phyloP scores from a whole-genome alignment of 2,888 invertebrate species.

The Petrolisthes cinctipes region DNA sequence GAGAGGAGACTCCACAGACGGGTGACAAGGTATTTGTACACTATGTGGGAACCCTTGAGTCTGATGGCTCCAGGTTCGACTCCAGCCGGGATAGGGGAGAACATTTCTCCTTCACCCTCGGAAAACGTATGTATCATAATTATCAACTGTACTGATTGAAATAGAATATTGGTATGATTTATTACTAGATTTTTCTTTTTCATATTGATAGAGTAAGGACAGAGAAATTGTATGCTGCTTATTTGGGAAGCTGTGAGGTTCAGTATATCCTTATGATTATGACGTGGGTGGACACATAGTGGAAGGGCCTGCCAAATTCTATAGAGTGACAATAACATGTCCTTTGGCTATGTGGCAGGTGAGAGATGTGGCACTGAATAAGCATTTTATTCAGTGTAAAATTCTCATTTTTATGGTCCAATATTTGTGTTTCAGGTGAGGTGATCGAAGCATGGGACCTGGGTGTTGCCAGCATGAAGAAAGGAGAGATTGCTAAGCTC shows the following conservation, averaged over 20 bases:
- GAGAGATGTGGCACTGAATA: background rate
- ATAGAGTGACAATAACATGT: background rate
- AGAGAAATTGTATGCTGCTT: too few relatives aligned
- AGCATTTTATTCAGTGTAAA: too few relatives aligned
- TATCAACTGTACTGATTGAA: too few relatives aligned
- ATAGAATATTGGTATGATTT: too few relatives aligned
- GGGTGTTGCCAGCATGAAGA: constrained; percentile 93
- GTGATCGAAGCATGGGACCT: constrained; percentile 97
- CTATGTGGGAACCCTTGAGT: constrained; percentile 88
- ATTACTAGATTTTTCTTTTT: too few relatives aligned
- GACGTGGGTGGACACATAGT: too few relatives aligned
- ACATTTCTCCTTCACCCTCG: constrained; percentile 88
- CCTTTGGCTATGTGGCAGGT: background rate
- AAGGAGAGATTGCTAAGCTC: constrained; percentile 85
- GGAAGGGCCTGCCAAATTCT: too few relatives aligned
- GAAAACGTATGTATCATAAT: constrained; percentile 77
- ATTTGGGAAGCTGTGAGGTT: too few relatives aligned
- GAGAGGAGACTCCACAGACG: constrained; percentile 78
- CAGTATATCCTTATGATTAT: too few relatives aligned
- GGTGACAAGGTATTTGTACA: constrained; percentile 85
- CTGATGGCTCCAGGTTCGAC: constrained; percentile 90
- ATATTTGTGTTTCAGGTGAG: constrained; percentile 72
- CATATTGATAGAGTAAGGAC: too few relatives aligned
- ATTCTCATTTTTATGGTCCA: background rate
- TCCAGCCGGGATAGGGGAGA: constrained; percentile 86